A percentile compares a stretch with the other conserved stretches of the same genome.
Conservation (phyloP, 2,797 vertebrate genomes). For the Smutsia temminckii region DNA sequence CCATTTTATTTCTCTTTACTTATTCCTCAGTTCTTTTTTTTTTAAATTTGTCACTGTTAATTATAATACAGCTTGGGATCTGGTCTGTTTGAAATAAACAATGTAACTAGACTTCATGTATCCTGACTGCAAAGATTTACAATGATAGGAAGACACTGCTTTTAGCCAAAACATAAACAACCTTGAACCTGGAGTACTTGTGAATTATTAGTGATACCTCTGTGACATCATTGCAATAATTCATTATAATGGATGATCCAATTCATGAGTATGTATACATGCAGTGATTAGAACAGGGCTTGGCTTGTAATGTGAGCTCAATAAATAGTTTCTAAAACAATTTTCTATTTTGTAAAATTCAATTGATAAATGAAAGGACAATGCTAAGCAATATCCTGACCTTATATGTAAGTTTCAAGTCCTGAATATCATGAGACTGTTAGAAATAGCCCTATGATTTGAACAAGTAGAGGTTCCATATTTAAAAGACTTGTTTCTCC, state of each 20-base stretch:
- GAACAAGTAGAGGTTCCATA: not conserved
- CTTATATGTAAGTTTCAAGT: not conserved
- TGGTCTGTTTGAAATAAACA: not conserved
- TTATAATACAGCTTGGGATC: not conserved
- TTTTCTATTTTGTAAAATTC: not conserved
- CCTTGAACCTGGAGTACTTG: not conserved
- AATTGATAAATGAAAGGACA: not conserved
- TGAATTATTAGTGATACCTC: not conserved
- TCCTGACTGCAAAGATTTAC: not conserved
- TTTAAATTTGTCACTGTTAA: not conserved
- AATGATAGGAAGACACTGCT: not conserved
- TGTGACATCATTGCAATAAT: not conserved
- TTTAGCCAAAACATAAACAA: not conserved
- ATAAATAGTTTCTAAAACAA: not conserved
- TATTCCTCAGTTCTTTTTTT: not conserved
- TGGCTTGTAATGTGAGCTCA: not conserved
- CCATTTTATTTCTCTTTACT: not conserved
- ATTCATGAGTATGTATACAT: not conserved
- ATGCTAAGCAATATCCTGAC: not conserved
- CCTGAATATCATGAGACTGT: not conserved
- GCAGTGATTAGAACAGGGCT: not conserved
- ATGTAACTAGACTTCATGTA: not conserved
- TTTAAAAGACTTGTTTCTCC: not conserved
- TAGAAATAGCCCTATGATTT: not conserved
- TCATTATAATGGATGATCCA: not conserved